Evolutionary conservation across 2,888 invertebrate genomes (phyloP).

Genomic region (Pterostichus niger): DNA sequence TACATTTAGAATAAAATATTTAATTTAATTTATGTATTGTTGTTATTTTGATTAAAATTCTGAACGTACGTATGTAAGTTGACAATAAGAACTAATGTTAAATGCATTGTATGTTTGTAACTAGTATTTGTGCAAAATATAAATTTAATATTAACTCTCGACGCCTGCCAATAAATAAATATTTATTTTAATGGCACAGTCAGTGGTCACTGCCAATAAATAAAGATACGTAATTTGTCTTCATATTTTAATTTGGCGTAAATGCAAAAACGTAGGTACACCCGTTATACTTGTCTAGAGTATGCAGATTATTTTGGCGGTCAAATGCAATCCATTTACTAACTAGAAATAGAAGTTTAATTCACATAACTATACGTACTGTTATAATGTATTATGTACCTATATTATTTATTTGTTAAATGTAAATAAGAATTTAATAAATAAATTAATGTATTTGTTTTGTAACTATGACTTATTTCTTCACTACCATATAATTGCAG

Average conservation of each 20-base stretch:
- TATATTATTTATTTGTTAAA: slow-evolving; percentile 36
- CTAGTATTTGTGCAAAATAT: slow-evolving; percentile 35
- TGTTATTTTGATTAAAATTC: slow-evolving; percentile 5
- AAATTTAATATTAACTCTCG: not conserved
- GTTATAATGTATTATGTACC: slow-evolving; percentile 27
- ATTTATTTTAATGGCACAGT: not conserved
- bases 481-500: not conserved
- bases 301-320: not conserved
- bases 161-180: slow-evolving; percentile 7
- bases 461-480: not conserved
- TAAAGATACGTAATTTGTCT: not conserved
- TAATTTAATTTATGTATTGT: not conserved
- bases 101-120: slow-evolving; percentile 33
- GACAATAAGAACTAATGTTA: slow-evolving; percentile 13
- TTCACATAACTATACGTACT: slow-evolving; percentile 38
- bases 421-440: slow-evolving; percentile 59
- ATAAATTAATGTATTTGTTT: slow-evolving; percentile 56
- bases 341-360: slow-evolving; percentile 34
- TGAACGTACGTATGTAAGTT: slow-evolving; percentile 13
- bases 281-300: not conserved
- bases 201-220: not conserved
- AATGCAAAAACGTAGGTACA: slow-evolving; percentile 40
- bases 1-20: not conserved
- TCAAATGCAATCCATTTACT: not conserved
- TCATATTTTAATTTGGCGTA: slow-evolving; percentile 18